Conservation (phyloP, 2,113 vertebrate species). For the Dryoscopus gambensis region DNA sequence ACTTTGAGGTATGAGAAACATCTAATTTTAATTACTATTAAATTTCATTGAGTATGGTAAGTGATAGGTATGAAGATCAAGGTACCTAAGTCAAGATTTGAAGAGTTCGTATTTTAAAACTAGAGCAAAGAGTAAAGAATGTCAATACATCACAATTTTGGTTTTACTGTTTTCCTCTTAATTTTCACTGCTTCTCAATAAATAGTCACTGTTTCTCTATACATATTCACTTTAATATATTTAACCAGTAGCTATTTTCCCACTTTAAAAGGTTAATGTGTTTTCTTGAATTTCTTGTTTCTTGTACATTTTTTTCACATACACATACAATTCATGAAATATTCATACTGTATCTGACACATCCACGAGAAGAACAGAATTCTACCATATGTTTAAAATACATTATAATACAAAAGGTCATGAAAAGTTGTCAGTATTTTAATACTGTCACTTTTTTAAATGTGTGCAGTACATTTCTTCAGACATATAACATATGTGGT, state of each 20-base stretch:
- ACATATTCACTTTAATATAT: neutral
- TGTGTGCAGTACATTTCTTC: conserved; percentile 67
- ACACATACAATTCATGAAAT: conserved; percentile 44
- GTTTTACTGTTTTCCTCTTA: neutral
- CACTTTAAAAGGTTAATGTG: conserved; percentile 1
- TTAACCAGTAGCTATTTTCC: neutral
- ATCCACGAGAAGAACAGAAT: conserved; percentile 47
- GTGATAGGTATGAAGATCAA: neutral
- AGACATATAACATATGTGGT: conserved; percentile 68
- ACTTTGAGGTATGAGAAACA: neutral
- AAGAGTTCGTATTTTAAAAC: neutral
- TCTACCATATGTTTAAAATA: conserved; percentile 68
- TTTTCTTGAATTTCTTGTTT: neutral
- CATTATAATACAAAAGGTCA: conserved; percentile 59
- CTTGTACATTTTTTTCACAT: conserved; percentile 7
- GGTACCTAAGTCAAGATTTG: neutral
- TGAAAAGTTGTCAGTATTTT: conserved; percentile 73
- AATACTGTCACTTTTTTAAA: conserved; percentile 73
- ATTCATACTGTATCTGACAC: conserved; percentile 28
- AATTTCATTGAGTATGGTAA: neutral
- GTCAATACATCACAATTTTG: neutral
- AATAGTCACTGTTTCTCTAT: neutral
- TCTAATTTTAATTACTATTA: neutral
- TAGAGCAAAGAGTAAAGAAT: neutral
- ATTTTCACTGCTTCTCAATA: neutral